Conservation (phyloP, 2,888 invertebrate genomes). For the Meteorus cinctellus region DNA sequence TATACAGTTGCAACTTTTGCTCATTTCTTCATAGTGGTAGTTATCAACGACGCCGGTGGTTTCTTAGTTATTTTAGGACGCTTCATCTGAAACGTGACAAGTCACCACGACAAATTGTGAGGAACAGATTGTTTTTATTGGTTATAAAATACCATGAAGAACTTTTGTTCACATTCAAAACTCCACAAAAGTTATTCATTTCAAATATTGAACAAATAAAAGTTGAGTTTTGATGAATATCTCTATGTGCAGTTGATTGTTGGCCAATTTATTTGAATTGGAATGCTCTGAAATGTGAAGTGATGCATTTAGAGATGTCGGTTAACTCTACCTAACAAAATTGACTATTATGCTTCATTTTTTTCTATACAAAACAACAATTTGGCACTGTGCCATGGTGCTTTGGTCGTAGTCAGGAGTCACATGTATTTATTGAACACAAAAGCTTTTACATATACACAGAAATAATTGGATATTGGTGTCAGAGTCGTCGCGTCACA, state of each 20-base stretch:
- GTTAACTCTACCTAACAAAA: background rate
- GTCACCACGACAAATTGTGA: slow-evolving; percentile 41
- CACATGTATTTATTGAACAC: slow-evolving; percentile 43
- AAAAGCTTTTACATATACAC: slow-evolving; percentile 26
- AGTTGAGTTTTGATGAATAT: too few species aligned
- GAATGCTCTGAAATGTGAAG: slow-evolving; percentile 36
- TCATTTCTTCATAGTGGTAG: background rate
- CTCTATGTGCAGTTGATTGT: slow-evolving; percentile 12
- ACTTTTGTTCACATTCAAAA: background rate
- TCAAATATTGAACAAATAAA: too few species aligned
- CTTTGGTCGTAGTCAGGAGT: slow-evolving; percentile 44
- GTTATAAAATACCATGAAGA: background rate
- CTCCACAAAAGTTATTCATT: background rate
- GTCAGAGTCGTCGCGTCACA: background rate
- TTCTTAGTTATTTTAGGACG: slow-evolving; percentile 63
- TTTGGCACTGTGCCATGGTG: slow-evolving; percentile 49
- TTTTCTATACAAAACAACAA: slow-evolving; percentile 41
- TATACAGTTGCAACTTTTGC: background rate
- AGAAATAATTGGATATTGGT: background rate
- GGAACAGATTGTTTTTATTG: slow-evolving; percentile 63
- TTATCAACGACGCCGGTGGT: slow-evolving; percentile 4
- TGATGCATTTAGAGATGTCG: background rate
- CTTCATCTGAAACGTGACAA: slow-evolving; percentile 50
- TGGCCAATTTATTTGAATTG: slow-evolving; percentile 59
- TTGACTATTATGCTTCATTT: background rate